Evolutionary conservation across 1,140 invertebrate species (phyloP).

Genomic region (Sarcophaga bullata): DNA sequence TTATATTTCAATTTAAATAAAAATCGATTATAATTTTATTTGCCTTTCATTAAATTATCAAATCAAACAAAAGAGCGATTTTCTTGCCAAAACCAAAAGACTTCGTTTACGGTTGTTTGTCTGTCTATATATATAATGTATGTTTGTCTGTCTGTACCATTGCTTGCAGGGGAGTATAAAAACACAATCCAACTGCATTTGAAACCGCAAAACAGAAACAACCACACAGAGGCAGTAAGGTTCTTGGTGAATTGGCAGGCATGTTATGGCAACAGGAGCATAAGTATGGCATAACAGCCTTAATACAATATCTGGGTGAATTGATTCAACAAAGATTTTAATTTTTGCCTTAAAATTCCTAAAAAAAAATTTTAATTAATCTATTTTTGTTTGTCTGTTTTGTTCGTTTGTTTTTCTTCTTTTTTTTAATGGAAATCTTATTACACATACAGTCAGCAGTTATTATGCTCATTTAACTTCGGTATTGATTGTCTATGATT

Average conservation of each 20-base stretch:
- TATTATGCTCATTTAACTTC: constrained; percentile 52
- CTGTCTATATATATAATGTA: not conserved
- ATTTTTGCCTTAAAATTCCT: not conserved
- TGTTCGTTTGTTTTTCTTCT: not conserved
- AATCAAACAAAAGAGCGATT: constrained; percentile 1
- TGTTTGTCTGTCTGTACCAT: not conserved
- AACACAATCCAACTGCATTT: not conserved
- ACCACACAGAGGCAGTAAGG: too few species aligned
- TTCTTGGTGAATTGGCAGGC: not conserved
- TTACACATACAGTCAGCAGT: constrained; percentile 43
- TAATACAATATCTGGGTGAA: constrained; percentile 43
- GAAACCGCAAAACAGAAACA: not conserved
- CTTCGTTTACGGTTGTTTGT: too few species aligned
- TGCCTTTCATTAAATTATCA: constrained; percentile 13
- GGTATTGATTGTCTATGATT: constrained; percentile 54
- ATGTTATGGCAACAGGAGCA: not conserved
- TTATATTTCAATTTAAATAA: constrained; percentile 23
- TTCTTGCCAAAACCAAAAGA: not conserved
- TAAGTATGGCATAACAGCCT: not conserved
- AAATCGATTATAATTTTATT: constrained; percentile 5
- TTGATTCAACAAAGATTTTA: not conserved
- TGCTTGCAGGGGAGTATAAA: not conserved
- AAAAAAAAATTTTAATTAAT: not conserved
- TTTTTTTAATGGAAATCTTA: not conserved
- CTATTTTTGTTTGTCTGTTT: not conserved